phyloP scores from a whole-genome alignment of 2,888 invertebrate genomes.

The Calephelis perditalis region DNA sequence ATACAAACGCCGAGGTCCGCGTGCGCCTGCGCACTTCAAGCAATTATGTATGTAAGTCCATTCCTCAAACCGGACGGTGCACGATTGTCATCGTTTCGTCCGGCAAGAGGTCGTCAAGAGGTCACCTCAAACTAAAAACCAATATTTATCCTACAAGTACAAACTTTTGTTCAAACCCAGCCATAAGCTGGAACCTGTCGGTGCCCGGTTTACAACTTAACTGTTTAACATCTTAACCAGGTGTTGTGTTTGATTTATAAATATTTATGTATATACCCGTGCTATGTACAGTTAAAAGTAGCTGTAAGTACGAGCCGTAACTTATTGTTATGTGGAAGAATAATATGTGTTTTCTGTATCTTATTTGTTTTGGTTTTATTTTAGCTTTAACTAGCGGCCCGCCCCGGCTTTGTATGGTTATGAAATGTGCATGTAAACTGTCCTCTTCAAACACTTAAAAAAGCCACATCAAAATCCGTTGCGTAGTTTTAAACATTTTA shows the following conservation, averaged over 20 bases:
- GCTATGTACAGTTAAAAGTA: slow-evolving; percentile 13
- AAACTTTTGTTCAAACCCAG: slow-evolving; percentile 31
- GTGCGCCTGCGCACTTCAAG: slow-evolving; percentile 28
- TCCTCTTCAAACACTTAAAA: no score
- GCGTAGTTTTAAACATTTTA: no score
- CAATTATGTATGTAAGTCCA: slow-evolving; percentile 26
- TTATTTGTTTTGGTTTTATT: background rate
- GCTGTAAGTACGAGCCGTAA: slow-evolving; percentile 4
- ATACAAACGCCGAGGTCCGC: background rate
- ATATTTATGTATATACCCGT: slow-evolving; percentile 29
- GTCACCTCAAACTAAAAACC: slow-evolving; percentile 35
- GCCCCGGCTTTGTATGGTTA: no score
- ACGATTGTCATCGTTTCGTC: slow-evolving; percentile 35
- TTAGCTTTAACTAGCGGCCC: background rate
- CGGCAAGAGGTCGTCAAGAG: slow-evolving; percentile 40
- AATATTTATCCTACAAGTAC: slow-evolving; percentile 34
- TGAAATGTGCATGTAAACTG: no score
- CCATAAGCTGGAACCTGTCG: slow-evolving; percentile 17
- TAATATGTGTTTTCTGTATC: background rate
- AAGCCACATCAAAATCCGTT: no score
- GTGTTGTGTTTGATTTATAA: slow-evolving; percentile 34
- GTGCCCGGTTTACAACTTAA: slow-evolving; percentile 31
- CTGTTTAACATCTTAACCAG: slow-evolving; percentile 37
- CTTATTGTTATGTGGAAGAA: background rate
- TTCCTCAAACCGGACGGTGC: slow-evolving; percentile 32